These are phyloP conservation scores for Empidonax alnorum DNA, from an alignment of 2,113 vertebrate species.

Conservation along the genomic window DNA sequence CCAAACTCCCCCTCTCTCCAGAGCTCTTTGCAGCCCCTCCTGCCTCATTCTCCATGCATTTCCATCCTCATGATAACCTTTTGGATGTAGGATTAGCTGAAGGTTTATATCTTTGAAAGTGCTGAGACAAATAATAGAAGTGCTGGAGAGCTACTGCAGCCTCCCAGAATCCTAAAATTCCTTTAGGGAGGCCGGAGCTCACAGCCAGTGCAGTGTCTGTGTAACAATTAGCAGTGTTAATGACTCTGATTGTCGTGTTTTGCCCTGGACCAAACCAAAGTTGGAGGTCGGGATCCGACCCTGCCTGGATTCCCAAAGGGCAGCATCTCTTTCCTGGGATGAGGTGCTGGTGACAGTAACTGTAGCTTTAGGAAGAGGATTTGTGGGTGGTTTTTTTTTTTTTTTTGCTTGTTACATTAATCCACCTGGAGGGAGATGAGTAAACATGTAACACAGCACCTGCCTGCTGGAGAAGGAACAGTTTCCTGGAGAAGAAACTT, in stretches of 20 bases:
- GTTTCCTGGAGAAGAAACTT: background rate
- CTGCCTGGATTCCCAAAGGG: background rate
- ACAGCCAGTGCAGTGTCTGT: background rate
- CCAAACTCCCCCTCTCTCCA: background rate
- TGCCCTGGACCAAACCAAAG: background rate
- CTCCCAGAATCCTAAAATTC: background rate
- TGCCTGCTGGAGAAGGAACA: background rate
- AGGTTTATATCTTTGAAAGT: background rate
- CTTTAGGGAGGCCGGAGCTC: background rate
- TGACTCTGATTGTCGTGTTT: background rate
- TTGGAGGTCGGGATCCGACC: background rate
- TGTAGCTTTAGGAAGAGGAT: background rate
- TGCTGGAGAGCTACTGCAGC: background rate
- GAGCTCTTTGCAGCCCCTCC: background rate
- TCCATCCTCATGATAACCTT: fast-evolving
- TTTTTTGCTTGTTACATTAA: background rate
- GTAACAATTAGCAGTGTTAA: background rate
- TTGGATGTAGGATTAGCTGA: background rate
- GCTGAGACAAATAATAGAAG: background rate
- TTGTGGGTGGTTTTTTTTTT: background rate
- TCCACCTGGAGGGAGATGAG: background rate
- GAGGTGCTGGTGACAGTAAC: background rate
- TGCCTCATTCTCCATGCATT: fast-evolving
- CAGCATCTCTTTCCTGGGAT: background rate
- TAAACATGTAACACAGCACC: background rate